phyloP scores from a whole-genome alignment of 1,140 invertebrate species.

The Pomacea maculata region DNA sequence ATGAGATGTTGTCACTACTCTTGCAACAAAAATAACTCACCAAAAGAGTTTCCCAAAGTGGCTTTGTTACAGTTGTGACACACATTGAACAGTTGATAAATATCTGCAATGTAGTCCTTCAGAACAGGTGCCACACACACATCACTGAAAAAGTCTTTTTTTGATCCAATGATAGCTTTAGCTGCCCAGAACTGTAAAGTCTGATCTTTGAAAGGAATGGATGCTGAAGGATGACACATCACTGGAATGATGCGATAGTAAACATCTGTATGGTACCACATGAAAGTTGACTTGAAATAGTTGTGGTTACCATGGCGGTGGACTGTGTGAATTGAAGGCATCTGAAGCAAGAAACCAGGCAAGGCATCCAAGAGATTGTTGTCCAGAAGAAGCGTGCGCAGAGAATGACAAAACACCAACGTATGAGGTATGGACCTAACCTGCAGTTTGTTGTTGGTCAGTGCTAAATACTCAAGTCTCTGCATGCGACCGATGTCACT shows the following conservation, averaged over 20 bases:
- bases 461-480: slow-evolving; percentile 65
- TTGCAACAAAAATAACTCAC: slow-evolving; percentile 44
- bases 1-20: background rate
- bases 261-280: slow-evolving; percentile 70
- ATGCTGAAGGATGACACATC: slow-evolving; percentile 29
- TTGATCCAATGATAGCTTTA: slow-evolving; percentile 63
- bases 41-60: slow-evolving; percentile 39
- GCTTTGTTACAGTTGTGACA: slow-evolving; percentile 65
- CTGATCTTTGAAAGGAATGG: slow-evolving; percentile 32
- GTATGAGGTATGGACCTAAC: slow-evolving; percentile 68
- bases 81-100: slow-evolving; percentile 65
- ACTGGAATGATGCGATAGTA: slow-evolving; percentile 65
- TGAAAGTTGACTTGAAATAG: slow-evolving; percentile 70
- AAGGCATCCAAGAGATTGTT: slow-evolving; percentile 69
- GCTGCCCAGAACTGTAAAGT: slow-evolving; percentile 64
- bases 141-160: slow-evolving; percentile 64
- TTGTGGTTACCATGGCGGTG: slow-evolving; percentile 71
- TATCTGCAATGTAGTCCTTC: slow-evolving; percentile 65
- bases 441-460: slow-evolving; percentile 68
- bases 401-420: slow-evolving; percentile 64
- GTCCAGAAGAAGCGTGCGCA: slow-evolving; percentile 65
- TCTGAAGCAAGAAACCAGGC: slow-evolving; percentile 67
- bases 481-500: slow-evolving; percentile 67
- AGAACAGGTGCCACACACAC: slow-evolving; percentile 55
- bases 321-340: slow-evolving; percentile 66